Evolutionary conservation across 2,797 vertebrate species (phyloP).

Genomic region (Myotis vivesi): DNA sequence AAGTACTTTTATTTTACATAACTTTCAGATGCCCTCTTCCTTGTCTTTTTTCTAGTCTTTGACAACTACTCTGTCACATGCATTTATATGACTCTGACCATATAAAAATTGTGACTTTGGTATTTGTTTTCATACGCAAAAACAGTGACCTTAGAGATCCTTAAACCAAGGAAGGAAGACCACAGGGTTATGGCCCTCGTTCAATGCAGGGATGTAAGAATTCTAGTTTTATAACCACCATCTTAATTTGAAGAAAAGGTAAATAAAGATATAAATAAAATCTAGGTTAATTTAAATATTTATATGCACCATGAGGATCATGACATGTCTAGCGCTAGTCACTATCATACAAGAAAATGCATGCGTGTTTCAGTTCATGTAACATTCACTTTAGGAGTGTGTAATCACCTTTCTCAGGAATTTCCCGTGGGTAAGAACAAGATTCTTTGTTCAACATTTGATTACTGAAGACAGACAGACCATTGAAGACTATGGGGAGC

Average conservation of each 20-base stretch:
- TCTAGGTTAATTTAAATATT: constrained; percentile 82
- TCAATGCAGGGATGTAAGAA: constrained; percentile 19
- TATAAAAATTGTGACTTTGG: constrained; percentile 72
- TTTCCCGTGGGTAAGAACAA: constrained; percentile 56
- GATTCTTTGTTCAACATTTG: constrained; percentile 72
- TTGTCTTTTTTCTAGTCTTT: constrained; percentile 60
- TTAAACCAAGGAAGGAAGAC: constrained; percentile 61
- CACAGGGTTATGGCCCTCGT: constrained; percentile 46
- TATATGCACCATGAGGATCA: constrained; percentile 72
- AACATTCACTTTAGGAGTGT: constrained; percentile 73
- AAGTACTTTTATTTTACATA: constrained; percentile 67
- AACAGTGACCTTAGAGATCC: constrained; percentile 71
- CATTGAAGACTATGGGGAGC: constrained; percentile 61
- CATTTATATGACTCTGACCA: constrained; percentile 69
- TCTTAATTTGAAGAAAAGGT: constrained; percentile 60
- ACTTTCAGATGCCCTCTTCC: constrained; percentile 42
- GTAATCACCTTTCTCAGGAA: constrained; percentile 46
- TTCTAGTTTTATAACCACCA: constrained; percentile 48
- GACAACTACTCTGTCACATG: constrained; percentile 42
- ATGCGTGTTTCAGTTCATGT: constrained; percentile 73
- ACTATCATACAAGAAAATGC: constrained; percentile 74
- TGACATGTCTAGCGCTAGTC: constrained; percentile 71
- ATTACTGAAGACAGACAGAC: constrained; percentile 75
- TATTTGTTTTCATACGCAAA: constrained; percentile 56
- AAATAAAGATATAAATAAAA: constrained; percentile 74